phyloP scores from a whole-genome alignment of 2,888 invertebrate species.

The Drosophila maculinotata region DNA sequence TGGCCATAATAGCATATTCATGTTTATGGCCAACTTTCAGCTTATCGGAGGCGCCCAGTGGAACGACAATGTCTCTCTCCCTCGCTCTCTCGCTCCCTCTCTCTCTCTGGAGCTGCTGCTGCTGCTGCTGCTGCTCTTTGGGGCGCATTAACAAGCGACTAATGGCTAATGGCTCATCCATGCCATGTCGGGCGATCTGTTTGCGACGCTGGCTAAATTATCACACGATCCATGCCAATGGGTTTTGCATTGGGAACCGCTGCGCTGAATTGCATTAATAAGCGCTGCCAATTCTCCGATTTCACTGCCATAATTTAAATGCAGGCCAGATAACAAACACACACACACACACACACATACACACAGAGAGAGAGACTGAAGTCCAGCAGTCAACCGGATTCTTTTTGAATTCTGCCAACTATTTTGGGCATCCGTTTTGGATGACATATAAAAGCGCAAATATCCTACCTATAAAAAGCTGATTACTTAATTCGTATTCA shows the following conservation, averaged over 20 bases:
- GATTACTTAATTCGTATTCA: no score
- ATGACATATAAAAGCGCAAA: no score
- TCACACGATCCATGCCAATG: conserved; percentile 33
- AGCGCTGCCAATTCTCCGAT: conserved; percentile 26
- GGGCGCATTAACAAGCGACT: conserved; percentile 68
- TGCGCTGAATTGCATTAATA: conserved; percentile 52
- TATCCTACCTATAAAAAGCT: no score
- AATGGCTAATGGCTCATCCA: conserved; percentile 77
- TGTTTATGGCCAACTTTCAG: conserved; percentile 63
- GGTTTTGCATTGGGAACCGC: not conserved
- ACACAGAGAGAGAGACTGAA: conserved; percentile 4
- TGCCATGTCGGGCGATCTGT: conserved; percentile 44
- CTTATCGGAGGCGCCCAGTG: conserved; percentile 49
- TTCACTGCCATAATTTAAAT: conserved; percentile 69
- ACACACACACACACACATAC: conserved; percentile 7
- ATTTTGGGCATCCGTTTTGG: no score
- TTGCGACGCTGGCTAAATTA: conserved; percentile 24
- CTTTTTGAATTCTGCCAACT: conserved; percentile 8
- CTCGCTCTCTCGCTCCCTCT: conserved; percentile 9
- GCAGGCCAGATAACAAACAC: conserved; percentile 64
- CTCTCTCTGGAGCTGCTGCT: no score
- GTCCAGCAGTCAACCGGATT: conserved; percentile 3
- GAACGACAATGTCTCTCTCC: conserved; percentile 25
- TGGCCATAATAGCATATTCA: conserved; percentile 76
- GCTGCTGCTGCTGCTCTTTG: no score